phyloP scores from a whole-genome alignment of 2,797 vertebrate genomes.

The Macrochelys suwanniensis region DNA sequence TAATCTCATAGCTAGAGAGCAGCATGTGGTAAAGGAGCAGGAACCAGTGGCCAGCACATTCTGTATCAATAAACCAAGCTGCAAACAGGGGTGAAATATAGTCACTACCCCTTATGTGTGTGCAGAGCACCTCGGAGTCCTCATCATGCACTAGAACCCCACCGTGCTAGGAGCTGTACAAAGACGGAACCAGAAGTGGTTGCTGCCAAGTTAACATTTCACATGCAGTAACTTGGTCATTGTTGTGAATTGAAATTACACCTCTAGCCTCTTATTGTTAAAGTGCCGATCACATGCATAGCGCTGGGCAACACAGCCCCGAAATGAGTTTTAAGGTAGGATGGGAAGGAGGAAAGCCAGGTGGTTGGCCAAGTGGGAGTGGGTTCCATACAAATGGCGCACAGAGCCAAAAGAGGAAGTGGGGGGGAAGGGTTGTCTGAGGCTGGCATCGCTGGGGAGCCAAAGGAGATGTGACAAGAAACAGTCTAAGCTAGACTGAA shows the following conservation, averaged over 20 bases:
- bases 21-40: background rate
- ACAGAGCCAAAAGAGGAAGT: background rate
- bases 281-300: background rate
- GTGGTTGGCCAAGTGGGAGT: background rate
- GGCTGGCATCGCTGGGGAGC: background rate
- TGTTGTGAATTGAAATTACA: background rate
- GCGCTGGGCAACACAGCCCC: background rate
- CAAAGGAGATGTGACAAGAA: background rate
- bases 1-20: slow-evolving; percentile 29
- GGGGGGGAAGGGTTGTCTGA: background rate
- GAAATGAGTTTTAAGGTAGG: background rate
- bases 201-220: background rate
- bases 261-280: background rate
- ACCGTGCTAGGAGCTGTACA: background rate
- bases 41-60: slow-evolving; percentile 26
- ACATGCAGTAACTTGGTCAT: background rate
- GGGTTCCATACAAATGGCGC: fast-evolving
- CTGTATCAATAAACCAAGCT: background rate
- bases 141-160: background rate
- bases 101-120: background rate
- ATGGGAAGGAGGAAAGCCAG: background rate
- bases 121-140: background rate
- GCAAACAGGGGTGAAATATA: background rate
- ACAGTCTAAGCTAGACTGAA: background rate
- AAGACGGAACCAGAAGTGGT: background rate